These are phyloP conservation scores for Drosophila malerkotliana DNA, from an alignment of 1,140 invertebrate genomes.

Conservation along the genomic window DNA sequence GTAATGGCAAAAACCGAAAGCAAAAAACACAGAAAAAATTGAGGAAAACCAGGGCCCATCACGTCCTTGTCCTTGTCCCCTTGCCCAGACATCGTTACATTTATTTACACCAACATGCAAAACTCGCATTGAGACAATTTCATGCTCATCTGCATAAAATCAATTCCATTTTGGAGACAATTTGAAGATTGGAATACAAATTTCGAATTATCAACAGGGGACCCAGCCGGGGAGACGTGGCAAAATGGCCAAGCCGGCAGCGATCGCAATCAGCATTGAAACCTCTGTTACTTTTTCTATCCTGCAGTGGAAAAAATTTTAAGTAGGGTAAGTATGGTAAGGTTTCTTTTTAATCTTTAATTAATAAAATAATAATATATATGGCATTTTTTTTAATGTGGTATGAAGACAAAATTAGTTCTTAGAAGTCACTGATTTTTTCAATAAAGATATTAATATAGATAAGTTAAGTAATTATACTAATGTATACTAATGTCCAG, in stretches of 20 bases:
- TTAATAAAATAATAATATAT: no score
- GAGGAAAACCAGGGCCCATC: conserved; percentile 38
- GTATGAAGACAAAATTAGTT: no score
- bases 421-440: no score
- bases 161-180: conserved; percentile 84
- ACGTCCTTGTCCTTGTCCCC: conserved; percentile 48
- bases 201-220: conserved; percentile 82
- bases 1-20: conserved; percentile 6
- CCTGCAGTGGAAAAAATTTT: conserved; percentile 14
- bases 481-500: no score
- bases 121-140: conserved; percentile 82
- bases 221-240: conserved; percentile 46
- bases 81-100: conserved; percentile 52
- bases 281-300: conserved; percentile 36
- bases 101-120: conserved; percentile 79
- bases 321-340: no score
- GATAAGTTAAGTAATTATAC: no score
- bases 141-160: conserved; percentile 84
- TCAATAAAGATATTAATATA: no score
- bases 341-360: not conserved
- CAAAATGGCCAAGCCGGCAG: conserved; percentile 62
- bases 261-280: conserved; percentile 78
- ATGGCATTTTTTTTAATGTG: no score
- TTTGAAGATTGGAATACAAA: conserved; percentile 84
- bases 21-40: not conserved